Evolutionary conservation across 2,888 invertebrate genomes (phyloP), one percentile per base, ranked within the genome.

Genomic region (Ormyrus thymus): DNA sequence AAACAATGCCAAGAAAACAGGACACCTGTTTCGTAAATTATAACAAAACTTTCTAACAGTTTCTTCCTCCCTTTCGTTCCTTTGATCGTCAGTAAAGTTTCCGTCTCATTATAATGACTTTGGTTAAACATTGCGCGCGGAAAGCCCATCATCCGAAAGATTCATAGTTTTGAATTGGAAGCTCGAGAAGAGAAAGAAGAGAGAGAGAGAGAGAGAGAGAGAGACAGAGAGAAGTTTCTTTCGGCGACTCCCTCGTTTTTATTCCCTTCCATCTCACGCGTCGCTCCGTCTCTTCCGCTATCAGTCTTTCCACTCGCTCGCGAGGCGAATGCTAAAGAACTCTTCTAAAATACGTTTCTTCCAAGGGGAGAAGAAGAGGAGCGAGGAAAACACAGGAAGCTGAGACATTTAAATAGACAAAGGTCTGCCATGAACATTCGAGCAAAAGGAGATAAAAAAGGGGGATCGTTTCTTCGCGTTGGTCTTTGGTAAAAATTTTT

Each of bases 401-500:
- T 56, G 46, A 56, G 76, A 61, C 72, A 73, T 76, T 72, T 76
- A 79, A 75, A 76, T 72, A 76, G 79, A 76, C 72, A 76, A 73
- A 72, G 76, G 68, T 79, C 66, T 72, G 70, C 45, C 64, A 65
- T 78, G 72, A 78, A 78, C 78, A 71, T 78, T 71, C 78, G 70
- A 45, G 56, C n/a, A 13, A 55, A 51, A 58, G 78, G 50, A 70
- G 70, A 69, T 76, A 58, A 76, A 69, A 72, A 9, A 10, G 55
- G 50, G 48, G 58, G 48, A 70, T 74, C 70, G 73, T 73, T 78
- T 74, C 66, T 56, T 53, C 13, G 65, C 43, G 64, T 74, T 46
- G 51, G 64, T 59, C 76, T 77, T 81, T 75, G 72, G 78, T 71
- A 76, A 83, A 83, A 81, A 81, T 83, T 83, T 81, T 81, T 82